Conservation (phyloP, 2,113 vertebrate genomes). For the Hiodon tergisus region DNA sequence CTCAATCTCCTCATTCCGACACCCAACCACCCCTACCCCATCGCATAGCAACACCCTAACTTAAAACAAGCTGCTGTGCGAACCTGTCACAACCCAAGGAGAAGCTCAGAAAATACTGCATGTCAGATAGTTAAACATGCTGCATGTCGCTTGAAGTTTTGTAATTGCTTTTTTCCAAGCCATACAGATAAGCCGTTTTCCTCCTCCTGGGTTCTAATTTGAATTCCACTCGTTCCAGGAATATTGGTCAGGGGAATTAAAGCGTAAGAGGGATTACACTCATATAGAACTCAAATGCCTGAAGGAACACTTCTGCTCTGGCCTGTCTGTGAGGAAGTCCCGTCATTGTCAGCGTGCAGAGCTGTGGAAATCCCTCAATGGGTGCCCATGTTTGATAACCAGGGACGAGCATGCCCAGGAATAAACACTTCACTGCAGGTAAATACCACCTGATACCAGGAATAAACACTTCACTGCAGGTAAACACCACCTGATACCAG, state of each 20-base stretch:
- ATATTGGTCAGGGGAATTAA: conserved; percentile 16
- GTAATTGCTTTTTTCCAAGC: conserved; percentile 7
- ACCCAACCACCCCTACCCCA: too few relatives aligned
- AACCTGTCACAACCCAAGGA: not conserved
- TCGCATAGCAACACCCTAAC: not conserved
- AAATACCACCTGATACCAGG: not conserved
- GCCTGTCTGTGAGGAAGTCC: not conserved
- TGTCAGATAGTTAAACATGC: not conserved
- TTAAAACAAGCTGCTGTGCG: not conserved
- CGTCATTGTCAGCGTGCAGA: not conserved
- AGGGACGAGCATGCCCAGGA: not conserved
- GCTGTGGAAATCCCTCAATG: not conserved
- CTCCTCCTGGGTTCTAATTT: conserved; percentile 10
- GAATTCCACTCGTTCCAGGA: conserved; percentile 8
- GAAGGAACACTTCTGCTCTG: not conserved
- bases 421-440: not conserved
- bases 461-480: not conserved
- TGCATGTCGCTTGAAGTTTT: not conserved
- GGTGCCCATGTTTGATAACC: not conserved
- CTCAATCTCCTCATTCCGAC: not conserved
- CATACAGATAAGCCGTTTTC: not conserved
- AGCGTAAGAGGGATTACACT: not conserved
- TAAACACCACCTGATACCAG: not conserved
- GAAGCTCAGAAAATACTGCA: conserved; percentile 4
- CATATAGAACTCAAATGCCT: not conserved